Evolutionary conservation across 2,888 invertebrate genomes (phyloP), one percentile per base, ranked within the genome.

Genomic region (Chymomyza caudatula): DNA sequence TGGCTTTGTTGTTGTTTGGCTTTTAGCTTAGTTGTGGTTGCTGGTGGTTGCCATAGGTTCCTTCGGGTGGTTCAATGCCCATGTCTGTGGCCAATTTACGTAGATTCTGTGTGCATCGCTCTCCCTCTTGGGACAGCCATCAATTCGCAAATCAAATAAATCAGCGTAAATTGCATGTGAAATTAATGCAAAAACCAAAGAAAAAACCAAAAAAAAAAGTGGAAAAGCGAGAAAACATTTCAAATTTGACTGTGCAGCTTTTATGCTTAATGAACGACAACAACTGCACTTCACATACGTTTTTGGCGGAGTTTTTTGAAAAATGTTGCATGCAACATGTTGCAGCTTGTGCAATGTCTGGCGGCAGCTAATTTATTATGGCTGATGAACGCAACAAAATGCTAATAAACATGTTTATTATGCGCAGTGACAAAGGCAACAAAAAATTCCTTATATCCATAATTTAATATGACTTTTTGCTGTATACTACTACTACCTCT

Each of bases 111-210:
- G 15, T 47, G 15, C 47, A 47, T 17, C 17, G 47, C 51, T 20
- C 13, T 20, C 13, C 4, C 51, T 20, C 17, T 11, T 1, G 29
- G 29, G 29, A 37, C 11, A 37, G 42, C 57, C 54, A 67, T 68
- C 73, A 70, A 77, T 70, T 76, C 60, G 69, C 82, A 86, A 84
- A 84, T 82, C 82, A 86, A 86, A 87, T 86, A 86, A 86, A 86
- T 86, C 86, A 87, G 82, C 80, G 86, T 84, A 87, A 85, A 85
- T 87, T 85, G 87, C 78, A 87, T 85, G 85, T 85, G 85, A 85
- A 85, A 85, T 85, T 85, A 82, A 82, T 82, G 86, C 82, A 84
- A 80, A 78, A 37, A 37, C 37, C 37, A 37, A 37, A 6, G 37
- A 11, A 4, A 11, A 37, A 37, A n/a, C n/a, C n/a, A n/a, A n/a